Evolutionary conservation across 2,113 vertebrate genomes (phyloP), one percentile per base, ranked within the genome.

Genomic region (Lagopus leucura): DNA sequence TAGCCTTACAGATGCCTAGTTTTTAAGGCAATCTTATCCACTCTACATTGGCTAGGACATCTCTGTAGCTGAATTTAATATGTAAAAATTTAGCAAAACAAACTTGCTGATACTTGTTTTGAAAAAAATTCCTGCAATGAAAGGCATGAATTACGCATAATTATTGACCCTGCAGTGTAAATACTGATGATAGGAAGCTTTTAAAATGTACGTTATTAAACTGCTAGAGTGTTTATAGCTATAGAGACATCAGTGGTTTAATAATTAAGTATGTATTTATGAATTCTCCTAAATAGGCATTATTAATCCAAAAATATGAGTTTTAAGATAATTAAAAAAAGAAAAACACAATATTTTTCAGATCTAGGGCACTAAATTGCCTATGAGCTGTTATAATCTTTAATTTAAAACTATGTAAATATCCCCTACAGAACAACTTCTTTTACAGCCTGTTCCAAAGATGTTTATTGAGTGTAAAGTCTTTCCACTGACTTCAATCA

Each of bases 151-250:
- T 87, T 81, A 47, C 80, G 77, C 22, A 61, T 80, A 91, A 90
- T 90, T 86, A 89, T 86, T 94, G 89, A 81, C 77, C 80, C 32
- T 79, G 55, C 34, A 92, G 25, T 89, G 76, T 90, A 89, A 95
- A 92, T 71, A 93, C 32, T 13, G 67, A 88, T 81, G 82, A 84
- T 93, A 91, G 74, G 76, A 82, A 93, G 67, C 76, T 96, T 91
- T 96, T 87, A 79, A 80, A 89, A 89, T 72, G 50, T 91, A 50
- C 48, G 7, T 83, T 91, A 86, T 82, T 90, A 87, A 94, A 79
- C 76, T 4, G 7, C 81, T 43, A 47, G 54, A 89, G 66, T 94
- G 70, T 82, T 95, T 88, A 73, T 34, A 80, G 50, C 58, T 79
- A 55, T 64, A 24, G 36, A 91, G 40, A 12, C 91, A 79, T 43